Conservation (phyloP, 2,113 vertebrate genomes). For the Circaetus cinerascens region DNA sequence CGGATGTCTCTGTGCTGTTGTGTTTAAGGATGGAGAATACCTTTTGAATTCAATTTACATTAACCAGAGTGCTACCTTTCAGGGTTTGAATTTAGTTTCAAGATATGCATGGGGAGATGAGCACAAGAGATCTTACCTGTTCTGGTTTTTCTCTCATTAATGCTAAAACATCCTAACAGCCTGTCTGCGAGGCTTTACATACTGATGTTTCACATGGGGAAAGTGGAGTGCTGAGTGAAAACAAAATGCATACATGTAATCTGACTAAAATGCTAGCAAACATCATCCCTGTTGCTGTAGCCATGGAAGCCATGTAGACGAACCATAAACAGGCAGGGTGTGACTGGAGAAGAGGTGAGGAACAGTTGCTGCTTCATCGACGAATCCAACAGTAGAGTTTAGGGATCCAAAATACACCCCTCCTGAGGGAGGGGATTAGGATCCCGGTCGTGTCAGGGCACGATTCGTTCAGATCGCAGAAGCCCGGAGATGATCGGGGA, state of each 20-base stretch:
- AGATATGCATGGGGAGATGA: background rate
- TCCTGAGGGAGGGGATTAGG: background rate
- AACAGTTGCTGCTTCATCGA: background rate
- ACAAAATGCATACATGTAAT: background rate
- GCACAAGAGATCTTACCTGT: background rate
- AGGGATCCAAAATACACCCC: background rate
- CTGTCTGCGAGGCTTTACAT: background rate
- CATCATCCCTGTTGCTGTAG: constrained; percentile 8
- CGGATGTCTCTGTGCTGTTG: background rate
- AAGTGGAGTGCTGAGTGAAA: background rate
- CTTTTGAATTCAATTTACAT: background rate
- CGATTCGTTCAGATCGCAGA: background rate
- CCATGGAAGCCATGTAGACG: background rate
- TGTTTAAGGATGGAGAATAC: constrained; percentile 16
- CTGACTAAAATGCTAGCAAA: background rate
- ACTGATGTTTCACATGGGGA: background rate
- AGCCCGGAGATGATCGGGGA: background rate
- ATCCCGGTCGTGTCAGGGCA: background rate
- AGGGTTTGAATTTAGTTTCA: background rate
- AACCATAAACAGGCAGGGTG: background rate
- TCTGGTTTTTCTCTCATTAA: background rate
- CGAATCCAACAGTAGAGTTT: background rate
- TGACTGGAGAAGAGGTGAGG: background rate
- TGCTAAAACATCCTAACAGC: background rate
- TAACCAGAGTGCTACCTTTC: background rate